Evolutionary conservation across 2,888 invertebrate genomes (phyloP).

Genomic region (Hetaerina titia): DNA sequence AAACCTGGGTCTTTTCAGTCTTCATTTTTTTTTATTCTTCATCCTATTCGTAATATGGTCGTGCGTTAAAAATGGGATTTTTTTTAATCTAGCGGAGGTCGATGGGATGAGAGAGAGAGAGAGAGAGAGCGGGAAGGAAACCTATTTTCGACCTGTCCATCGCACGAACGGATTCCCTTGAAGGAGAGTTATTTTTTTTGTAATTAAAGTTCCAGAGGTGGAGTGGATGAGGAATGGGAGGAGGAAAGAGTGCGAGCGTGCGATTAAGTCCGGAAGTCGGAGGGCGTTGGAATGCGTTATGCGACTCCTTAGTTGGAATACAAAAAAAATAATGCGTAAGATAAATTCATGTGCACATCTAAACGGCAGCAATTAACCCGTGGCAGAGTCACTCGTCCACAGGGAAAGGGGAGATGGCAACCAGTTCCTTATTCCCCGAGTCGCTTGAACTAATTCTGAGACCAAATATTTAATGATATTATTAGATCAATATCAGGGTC

Average conservation of each 20-base stretch:
- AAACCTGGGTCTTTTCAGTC: too few species aligned
- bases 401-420: too few species aligned
- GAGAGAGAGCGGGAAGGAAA: neutral
- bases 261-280: neutral
- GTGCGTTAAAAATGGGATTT: conserved; percentile 34
- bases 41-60: neutral
- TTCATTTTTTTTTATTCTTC: neutral
- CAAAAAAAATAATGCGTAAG: too few species aligned
- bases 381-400: too few species aligned
- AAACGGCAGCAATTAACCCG: too few species aligned
- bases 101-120: neutral
- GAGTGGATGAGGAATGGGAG: neutral
- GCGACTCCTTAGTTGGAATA: neutral
- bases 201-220: neutral
- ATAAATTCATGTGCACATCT: too few species aligned
- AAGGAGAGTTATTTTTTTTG: neutral
- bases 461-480: too few species aligned
- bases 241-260: neutral
- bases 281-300: neutral
- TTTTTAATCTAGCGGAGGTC: neutral
- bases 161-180: neutral
- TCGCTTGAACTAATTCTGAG: too few species aligned
- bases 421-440: too few species aligned
- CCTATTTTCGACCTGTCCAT: neutral
- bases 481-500: too few species aligned